Evolutionary conservation across 2,113 vertebrate genomes (phyloP).

Genomic region (Tonatia bakeri): DNA sequence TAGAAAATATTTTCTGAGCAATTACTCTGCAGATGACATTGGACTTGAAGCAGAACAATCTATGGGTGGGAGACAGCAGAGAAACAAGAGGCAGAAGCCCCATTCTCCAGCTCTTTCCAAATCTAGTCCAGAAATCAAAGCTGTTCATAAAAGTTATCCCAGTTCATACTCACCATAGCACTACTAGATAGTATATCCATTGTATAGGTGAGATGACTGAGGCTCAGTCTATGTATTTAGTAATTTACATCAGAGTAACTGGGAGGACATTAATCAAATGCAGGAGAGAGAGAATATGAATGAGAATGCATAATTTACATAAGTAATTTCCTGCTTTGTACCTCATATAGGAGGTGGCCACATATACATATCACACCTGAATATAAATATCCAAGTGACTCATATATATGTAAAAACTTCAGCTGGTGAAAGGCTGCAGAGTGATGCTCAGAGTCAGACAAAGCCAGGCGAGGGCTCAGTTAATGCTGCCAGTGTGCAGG

Average conservation of each 20-base stretch:
- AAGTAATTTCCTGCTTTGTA: background rate
- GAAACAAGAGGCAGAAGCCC: background rate
- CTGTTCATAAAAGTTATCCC: background rate
- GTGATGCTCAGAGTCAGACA: background rate
- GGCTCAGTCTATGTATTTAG: background rate
- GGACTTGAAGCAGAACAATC: background rate
- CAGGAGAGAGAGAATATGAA: background rate
- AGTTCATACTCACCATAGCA: background rate
- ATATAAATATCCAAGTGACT: background rate
- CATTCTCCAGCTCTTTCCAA: background rate
- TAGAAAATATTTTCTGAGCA: slow-evolving; percentile 3
- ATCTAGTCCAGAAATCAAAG: background rate
- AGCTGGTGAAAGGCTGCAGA: background rate
- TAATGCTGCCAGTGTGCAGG: background rate
- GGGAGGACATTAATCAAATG: background rate
- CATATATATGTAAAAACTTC: no score
- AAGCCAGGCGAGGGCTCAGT: background rate
- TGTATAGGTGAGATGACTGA: background rate
- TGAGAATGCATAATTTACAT: background rate
- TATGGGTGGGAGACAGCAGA: background rate
- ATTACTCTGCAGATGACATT: background rate
- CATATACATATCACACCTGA: background rate
- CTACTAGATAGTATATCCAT: background rate
- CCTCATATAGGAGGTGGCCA: background rate
- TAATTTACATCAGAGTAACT: background rate